A percentile compares a stretch with the other conserved stretches of the same genome.
phyloP scores from a whole-genome alignment of 1,140 invertebrate genomes.

The Drosophila melanogaster region Release_6_plus_ISO1_MT NT_037436.4:20648001-20648500 shows the following conservation, averaged over 20 bases:
- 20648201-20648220: slow-evolving; percentile 27
- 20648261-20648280: not conserved
- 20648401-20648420: no score
- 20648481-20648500: slow-evolving; percentile 33
- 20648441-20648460: slow-evolving; percentile 3
- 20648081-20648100: slow-evolving; percentile 82
- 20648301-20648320: no score
- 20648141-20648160: slow-evolving; percentile 29
- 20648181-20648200: slow-evolving; percentile 5
- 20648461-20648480: slow-evolving; percentile 34
- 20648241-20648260: not conserved
- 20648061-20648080: slow-evolving; percentile 76
- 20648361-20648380: no score
- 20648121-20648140: slow-evolving; percentile 40
- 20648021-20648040: slow-evolving; percentile 56
- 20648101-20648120: slow-evolving; percentile 82
- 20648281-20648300: no score
- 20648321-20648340: no score
- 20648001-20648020: slow-evolving; percentile 78
- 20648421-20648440: not conserved
- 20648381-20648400: no score
- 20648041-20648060: slow-evolving; percentile 50
- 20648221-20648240: slow-evolving; percentile 3
- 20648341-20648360: no score
- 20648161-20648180: slow-evolving; percentile 42